Conservation (phyloP, 2,113 vertebrate species). For the Misgurnus mizolepis region DNA sequence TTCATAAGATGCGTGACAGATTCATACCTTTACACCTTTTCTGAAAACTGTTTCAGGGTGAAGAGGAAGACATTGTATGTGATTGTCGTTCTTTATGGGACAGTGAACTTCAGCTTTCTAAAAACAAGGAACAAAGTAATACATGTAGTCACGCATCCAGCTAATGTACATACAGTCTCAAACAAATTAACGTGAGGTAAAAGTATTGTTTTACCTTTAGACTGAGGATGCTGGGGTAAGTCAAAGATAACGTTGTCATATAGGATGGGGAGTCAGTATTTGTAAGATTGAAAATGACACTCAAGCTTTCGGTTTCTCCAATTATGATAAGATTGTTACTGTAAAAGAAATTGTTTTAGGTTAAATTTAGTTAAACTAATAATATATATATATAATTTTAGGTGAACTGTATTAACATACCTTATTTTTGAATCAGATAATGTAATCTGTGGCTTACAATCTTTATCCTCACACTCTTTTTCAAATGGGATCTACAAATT, state of each 20-base stretch:
- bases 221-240: conserved; percentile 54
- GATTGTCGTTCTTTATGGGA: conserved; percentile 27
- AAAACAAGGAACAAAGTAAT: background rate
- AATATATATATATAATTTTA: too few relatives aligned
- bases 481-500: conserved; percentile 55
- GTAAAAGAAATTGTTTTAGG: conserved; percentile 37
- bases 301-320: conserved; percentile 49
- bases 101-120: conserved; percentile 51
- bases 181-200: background rate
- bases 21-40: conserved; percentile 43
- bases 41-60: conserved; percentile 48
- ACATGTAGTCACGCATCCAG: background rate
- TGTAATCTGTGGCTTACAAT: conserved; percentile 47
- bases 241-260: conserved; percentile 56
- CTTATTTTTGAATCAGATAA: conserved; percentile 49
- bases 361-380: too few relatives aligned
- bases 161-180: too few relatives aligned
- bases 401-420: conserved; percentile 37
- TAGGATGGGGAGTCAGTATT: conserved; percentile 53
- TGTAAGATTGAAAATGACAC: conserved; percentile 50
- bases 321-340: conserved; percentile 34
- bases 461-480: conserved; percentile 30
- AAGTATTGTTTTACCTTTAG: conserved; percentile 50
- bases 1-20: background rate
- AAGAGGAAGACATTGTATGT: conserved; percentile 52